phyloP scores from a whole-genome alignment of 2,888 invertebrate species.

The Aleiodes alternator region DNA sequence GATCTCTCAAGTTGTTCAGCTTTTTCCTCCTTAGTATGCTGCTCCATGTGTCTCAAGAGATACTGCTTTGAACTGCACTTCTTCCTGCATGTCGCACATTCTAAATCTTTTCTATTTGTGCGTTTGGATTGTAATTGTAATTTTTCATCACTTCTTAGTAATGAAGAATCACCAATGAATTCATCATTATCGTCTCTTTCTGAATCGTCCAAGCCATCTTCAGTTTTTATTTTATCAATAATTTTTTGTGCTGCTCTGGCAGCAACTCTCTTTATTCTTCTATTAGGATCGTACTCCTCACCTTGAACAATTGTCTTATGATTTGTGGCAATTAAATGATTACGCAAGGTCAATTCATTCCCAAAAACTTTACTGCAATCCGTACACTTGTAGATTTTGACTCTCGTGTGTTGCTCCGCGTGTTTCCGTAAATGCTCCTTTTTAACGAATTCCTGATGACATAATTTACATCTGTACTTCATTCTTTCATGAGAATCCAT shows the following conservation, averaged over 20 bases:
- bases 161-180: slow-evolving; percentile 19
- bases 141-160: slow-evolving; percentile 19
- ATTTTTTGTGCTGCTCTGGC: slow-evolving; percentile 73
- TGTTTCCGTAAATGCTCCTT: slow-evolving; percentile 67
- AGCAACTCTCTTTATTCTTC: slow-evolving; percentile 71
- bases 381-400: slow-evolving; percentile 67
- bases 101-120: slow-evolving; percentile 60
- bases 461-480: slow-evolving; percentile 65
- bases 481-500: slow-evolving; percentile 60
- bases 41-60: slow-evolving; percentile 69
- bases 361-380: slow-evolving; percentile 70
- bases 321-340: slow-evolving; percentile 72
- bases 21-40: slow-evolving; percentile 67
- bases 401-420: slow-evolving; percentile 62
- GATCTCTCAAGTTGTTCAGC: slow-evolving; percentile 1
- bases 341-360: slow-evolving; percentile 71
- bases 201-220: slow-evolving; percentile 65
- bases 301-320: slow-evolving; percentile 70
- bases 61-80: slow-evolving; percentile 69
- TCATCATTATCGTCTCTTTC: slow-evolving; percentile 60
- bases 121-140: slow-evolving; percentile 45
- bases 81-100: slow-evolving; percentile 68
- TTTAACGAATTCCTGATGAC: slow-evolving; percentile 63
- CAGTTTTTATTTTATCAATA: slow-evolving; percentile 72
- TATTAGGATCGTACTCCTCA: slow-evolving; percentile 72